Evolutionary conservation across 2,797 vertebrate genomes (phyloP).

Genomic region (Hoplostethus atlanticus): DNA sequence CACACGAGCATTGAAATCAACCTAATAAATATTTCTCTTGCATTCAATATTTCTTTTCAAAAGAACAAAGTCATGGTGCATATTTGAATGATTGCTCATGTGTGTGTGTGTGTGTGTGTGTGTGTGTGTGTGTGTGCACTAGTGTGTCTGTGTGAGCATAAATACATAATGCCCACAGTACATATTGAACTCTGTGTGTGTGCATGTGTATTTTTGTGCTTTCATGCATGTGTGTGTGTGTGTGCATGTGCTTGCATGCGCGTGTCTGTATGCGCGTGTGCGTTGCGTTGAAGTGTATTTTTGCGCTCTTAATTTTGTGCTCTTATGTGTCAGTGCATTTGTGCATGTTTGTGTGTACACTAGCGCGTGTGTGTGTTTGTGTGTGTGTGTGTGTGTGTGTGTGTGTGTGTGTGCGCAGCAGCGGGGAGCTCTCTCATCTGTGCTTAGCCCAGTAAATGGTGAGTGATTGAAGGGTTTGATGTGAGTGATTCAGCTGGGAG

Average conservation of each 20-base stretch:
- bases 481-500: conserved; percentile 79
- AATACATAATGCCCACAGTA: too few species aligned
- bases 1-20: conserved; percentile 61
- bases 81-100: conserved; percentile 71
- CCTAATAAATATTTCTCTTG: conserved; percentile 83
- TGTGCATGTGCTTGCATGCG: neutral
- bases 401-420: conserved; percentile 29
- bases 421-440: conserved; percentile 74
- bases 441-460: conserved; percentile 80
- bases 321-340: conserved; percentile 24
- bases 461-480: conserved; percentile 82
- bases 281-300: conserved; percentile 10
- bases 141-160: conserved; percentile 4
- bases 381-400: conserved; percentile 20
- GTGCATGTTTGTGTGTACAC: conserved; percentile 58
- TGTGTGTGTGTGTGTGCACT: conserved; percentile 26
- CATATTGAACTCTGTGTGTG: conserved; percentile 17
- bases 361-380: conserved; percentile 24
- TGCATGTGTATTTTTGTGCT: neutral
- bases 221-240: conserved; percentile 4
- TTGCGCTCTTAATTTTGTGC: conserved; percentile 30
- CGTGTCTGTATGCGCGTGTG: conserved; percentile 2
- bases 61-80: conserved; percentile 67
- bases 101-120: conserved; percentile 31
- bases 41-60: conserved; percentile 54